phyloP scores from a whole-genome alignment of 1,140 invertebrate species.

The Brachionus plicatilis region DNA sequence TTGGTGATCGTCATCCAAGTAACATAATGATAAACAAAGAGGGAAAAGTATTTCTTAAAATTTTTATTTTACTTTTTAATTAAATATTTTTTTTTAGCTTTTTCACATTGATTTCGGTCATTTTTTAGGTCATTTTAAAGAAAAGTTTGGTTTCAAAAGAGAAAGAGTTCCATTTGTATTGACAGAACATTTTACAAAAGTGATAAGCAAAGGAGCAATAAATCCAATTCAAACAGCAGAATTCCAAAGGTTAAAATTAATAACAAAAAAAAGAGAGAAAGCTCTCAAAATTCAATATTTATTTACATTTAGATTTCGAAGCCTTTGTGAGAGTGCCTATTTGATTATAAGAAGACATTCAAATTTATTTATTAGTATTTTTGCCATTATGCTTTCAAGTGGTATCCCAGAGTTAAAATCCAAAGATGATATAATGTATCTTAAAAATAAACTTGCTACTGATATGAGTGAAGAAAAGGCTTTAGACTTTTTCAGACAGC shows the following conservation, averaged over 20 bases:
- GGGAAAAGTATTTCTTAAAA: slow-evolving; percentile 56
- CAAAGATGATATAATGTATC: slow-evolving; percentile 82
- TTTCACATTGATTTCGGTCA: slow-evolving; percentile 99
- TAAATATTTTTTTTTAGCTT: slow-evolving; percentile 58
- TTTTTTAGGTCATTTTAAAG: slow-evolving; percentile 96
- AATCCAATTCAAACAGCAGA: slow-evolving; percentile 5
- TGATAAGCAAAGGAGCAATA: slow-evolving; percentile 61
- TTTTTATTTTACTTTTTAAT: neutral
- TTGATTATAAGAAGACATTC: slow-evolving; percentile 80
- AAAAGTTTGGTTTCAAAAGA: slow-evolving; percentile 93
- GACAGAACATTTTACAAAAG: slow-evolving; percentile 55
- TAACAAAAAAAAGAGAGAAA: no score
- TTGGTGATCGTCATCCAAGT: slow-evolving; percentile 93
- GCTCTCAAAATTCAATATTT: neutral
- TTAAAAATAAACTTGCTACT: slow-evolving; percentile 81
- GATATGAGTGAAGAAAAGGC: slow-evolving; percentile 70
- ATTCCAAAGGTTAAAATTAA: neutral
- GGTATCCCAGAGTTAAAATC: slow-evolving; percentile 83
- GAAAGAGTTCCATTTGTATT: slow-evolving; percentile 61
- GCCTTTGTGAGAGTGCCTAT: slow-evolving; percentile 80
- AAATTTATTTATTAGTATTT: slow-evolving; percentile 87
- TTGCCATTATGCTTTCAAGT: slow-evolving; percentile 97
- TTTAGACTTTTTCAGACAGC: slow-evolving; percentile 74
- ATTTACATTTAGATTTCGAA: slow-evolving; percentile 63
- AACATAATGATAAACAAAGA: slow-evolving; percentile 97